Evolutionary conservation across 2,888 invertebrate species (phyloP).

Genomic region (Chouioia cunea): DNA sequence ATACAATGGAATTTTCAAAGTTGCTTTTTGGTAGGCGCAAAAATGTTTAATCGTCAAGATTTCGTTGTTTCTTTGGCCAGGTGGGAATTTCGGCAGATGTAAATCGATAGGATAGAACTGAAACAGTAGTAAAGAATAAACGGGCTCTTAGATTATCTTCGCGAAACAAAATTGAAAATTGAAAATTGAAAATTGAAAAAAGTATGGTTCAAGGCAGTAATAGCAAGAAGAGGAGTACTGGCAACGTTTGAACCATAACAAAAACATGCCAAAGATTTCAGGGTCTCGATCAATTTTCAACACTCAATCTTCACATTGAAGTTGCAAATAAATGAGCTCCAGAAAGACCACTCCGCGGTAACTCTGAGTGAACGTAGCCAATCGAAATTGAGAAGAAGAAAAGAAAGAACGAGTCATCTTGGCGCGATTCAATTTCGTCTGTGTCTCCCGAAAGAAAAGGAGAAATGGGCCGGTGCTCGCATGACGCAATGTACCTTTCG

Average conservation of each 20-base stretch:
- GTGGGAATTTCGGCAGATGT: too few species aligned
- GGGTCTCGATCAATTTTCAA: slow-evolving; percentile 55
- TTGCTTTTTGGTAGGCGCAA: too few species aligned
- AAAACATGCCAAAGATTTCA: slow-evolving; percentile 32
- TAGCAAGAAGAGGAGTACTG: neutral
- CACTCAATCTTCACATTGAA: too few species aligned
- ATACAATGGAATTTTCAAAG: too few species aligned
- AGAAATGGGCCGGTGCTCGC: slow-evolving; percentile 49
- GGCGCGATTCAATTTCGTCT: slow-evolving; percentile 31
- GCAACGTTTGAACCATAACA: slow-evolving; percentile 33
- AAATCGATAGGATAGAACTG: too few species aligned
- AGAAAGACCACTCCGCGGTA: slow-evolving; percentile 1
- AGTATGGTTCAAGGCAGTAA: too few species aligned
- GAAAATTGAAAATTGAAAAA: too few species aligned
- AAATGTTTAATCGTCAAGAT: too few species aligned
- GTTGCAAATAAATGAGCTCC: slow-evolving; percentile 21
- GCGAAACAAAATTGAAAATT: too few species aligned
- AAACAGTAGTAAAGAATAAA: too few species aligned
- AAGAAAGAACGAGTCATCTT: slow-evolving; percentile 22
- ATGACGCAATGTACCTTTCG: slow-evolving; percentile 60
- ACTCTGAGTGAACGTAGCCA: neutral
- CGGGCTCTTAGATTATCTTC: too few species aligned
- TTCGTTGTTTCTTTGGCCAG: too few species aligned
- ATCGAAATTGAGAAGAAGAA: slow-evolving; percentile 5
- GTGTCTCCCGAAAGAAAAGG: neutral